A percentile compares a stretch with the other conserved stretches of the same genome.
Evolutionary conservation across 2,888 invertebrate genomes (phyloP).

Genomic region (Tetranychus piercei): DNA sequence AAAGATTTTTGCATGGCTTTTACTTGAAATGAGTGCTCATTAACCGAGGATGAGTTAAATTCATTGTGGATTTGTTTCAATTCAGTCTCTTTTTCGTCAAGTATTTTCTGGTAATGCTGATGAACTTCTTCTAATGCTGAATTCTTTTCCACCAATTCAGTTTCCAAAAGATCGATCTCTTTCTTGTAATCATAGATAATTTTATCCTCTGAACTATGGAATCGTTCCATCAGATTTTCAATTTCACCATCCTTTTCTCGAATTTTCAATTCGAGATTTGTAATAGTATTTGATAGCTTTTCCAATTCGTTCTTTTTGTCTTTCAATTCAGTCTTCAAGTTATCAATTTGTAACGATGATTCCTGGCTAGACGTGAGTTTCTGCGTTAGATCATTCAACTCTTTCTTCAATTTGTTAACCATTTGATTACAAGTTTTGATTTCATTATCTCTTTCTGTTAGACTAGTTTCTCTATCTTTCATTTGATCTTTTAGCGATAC

Average conservation of each 20-base stretch:
- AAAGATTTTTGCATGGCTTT: constrained; percentile 22
- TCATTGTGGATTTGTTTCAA: constrained; percentile 19
- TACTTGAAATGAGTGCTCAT: constrained; percentile 21
- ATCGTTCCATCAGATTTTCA: constrained; percentile 19
- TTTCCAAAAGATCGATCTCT: constrained; percentile 22
- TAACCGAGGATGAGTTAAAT: constrained; percentile 18
- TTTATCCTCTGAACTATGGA: constrained; percentile 14
- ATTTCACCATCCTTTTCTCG: constrained; percentile 18
- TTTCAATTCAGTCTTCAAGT: background rate
- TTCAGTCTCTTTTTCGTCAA: constrained; percentile 20
- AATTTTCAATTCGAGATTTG: constrained; percentile 20
- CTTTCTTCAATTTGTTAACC: constrained; percentile 11
- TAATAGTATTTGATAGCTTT: background rate
- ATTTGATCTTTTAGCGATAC: constrained; percentile 15
- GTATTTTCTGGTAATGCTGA: constrained; percentile 24
- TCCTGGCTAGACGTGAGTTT: constrained; percentile 12
- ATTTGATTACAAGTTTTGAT: constrained; percentile 9
- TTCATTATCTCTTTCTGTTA: constrained; percentile 3
- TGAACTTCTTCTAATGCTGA: constrained; percentile 26
- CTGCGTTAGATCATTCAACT: constrained; percentile 13
- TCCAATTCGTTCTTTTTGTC: background rate
- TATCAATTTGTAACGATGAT: constrained; percentile 8
- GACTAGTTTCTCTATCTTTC: constrained; percentile 9
- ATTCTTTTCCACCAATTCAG: constrained; percentile 24
- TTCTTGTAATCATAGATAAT: constrained; percentile 19